Percentiles rank a stretch among this genome's conserved stretches.
phyloP scores from a whole-genome alignment of 1,140 invertebrate genomes.

The Trinorchestia longiramus region DNA sequence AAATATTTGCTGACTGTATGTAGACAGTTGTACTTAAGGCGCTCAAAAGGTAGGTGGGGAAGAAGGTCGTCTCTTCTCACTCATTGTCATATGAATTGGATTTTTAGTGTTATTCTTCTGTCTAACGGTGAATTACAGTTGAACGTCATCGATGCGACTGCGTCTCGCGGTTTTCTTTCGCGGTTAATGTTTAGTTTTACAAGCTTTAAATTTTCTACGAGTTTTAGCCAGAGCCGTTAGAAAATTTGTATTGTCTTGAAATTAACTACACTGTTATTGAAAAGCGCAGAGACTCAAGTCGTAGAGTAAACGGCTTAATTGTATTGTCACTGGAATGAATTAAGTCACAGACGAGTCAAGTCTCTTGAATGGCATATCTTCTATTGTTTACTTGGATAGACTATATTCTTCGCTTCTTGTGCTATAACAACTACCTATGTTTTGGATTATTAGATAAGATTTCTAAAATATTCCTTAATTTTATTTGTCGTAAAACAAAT shows the following conservation, averaged over 20 bases:
- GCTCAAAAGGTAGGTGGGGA: slow-evolving; percentile 22
- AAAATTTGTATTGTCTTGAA: neutral
- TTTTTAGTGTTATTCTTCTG: neutral
- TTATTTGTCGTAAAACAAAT: neutral
- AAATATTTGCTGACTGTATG: slow-evolving; percentile 51
- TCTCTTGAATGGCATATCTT: neutral
- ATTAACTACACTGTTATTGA: neutral
- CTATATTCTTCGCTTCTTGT: neutral
- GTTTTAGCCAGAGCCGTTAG: neutral
- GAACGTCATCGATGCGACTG: neutral
- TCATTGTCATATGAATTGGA: slow-evolving; percentile 21
- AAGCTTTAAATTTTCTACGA: neutral
- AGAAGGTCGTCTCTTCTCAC: neutral
- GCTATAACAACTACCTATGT: neutral
- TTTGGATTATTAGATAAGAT: neutral
- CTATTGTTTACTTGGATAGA: neutral
- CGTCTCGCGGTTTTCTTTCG: neutral
- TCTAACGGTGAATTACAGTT: neutral
- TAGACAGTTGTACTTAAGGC: slow-evolving; percentile 49
- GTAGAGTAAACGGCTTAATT: neutral
- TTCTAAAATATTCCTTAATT: neutral
- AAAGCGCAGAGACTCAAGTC: neutral
- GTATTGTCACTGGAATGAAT: neutral
- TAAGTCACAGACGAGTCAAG: neutral
- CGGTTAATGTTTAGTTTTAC: neutral